Percentiles rank a stretch among this genome's conserved stretches.
Evolutionary conservation across 2,113 vertebrate genomes (phyloP).

Genomic region (Cacatua alba): DNA sequence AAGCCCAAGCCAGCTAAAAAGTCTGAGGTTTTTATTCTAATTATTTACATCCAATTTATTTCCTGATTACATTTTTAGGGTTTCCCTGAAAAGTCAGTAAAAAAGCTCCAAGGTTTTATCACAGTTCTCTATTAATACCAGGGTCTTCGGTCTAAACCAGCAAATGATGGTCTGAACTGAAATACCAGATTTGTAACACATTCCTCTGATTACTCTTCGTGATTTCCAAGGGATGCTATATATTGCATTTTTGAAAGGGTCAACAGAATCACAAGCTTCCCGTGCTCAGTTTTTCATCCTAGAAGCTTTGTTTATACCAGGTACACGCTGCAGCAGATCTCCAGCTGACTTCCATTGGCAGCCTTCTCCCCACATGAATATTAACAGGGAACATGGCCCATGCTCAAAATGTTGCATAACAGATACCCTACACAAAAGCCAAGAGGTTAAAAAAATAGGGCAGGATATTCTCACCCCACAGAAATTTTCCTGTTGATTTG

Average conservation of each 20-base stretch:
- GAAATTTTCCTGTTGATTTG: background rate
- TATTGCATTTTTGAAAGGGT: constrained; percentile 15
- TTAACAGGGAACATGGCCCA: background rate
- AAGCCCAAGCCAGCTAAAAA: background rate
- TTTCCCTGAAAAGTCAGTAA: background rate
- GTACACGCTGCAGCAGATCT: background rate
- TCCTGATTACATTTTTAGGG: background rate
- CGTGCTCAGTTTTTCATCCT: background rate
- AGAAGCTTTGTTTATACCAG: background rate
- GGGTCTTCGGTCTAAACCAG: background rate
- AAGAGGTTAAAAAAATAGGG: background rate
- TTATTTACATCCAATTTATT: background rate
- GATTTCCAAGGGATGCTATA: background rate
- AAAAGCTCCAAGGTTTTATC: background rate
- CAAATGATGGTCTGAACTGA: background rate
- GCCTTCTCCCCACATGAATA: background rate
- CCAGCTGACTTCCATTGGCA: background rate
- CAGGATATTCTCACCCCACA: background rate
- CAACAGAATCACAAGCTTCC: constrained; percentile 31
- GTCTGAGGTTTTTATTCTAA: background rate
- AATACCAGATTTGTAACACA: constrained; percentile 65
- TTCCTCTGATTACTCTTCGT: constrained; percentile 20
- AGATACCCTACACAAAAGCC: background rate
- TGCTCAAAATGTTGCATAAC: background rate
- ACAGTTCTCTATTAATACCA: background rate